These are phyloP conservation scores for Sebastes cheni DNA, from an alignment of 2,797 vertebrate species.

Conservation along the genomic window DNA sequence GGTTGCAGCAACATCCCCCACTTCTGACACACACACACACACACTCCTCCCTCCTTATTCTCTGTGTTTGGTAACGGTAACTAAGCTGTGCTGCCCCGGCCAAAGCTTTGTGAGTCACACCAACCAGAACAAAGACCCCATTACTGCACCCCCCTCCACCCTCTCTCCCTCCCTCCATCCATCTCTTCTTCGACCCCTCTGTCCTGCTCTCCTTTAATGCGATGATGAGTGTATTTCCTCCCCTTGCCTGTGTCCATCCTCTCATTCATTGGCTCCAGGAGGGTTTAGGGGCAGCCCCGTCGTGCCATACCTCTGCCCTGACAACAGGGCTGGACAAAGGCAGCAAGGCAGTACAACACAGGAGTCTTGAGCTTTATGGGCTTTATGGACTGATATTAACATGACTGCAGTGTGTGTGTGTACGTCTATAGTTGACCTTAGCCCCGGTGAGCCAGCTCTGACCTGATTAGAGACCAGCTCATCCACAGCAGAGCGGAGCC, in stretches of 20 bases:
- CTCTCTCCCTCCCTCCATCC: conserved; percentile 17
- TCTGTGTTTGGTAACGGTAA: conserved; percentile 74
- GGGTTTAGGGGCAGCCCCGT: conserved; percentile 63
- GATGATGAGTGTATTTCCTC: conserved; percentile 77
- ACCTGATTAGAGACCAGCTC: conserved; percentile 32
- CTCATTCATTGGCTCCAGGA: conserved; percentile 64
- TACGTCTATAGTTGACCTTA: conserved; percentile 28
- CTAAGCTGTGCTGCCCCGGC: conserved; percentile 59
- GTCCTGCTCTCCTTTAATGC: conserved; percentile 56
- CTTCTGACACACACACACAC: background rate
- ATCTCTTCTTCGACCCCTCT: conserved; percentile 41
- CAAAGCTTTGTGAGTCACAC: conserved; percentile 71
- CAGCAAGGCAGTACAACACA: conserved; percentile 42
- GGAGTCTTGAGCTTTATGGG: conserved; percentile 44
- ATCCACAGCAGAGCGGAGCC: background rate
- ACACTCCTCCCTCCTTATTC: conserved; percentile 27
- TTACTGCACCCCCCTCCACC: conserved; percentile 52
- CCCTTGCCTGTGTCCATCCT: conserved; percentile 63
- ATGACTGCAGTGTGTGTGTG: conserved; percentile 25
- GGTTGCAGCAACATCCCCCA: background rate
- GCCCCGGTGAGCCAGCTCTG: conserved; percentile 5
- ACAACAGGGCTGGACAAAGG: conserved; percentile 76
- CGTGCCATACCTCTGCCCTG: conserved; percentile 69
- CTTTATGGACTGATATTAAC: conserved; percentile 69
- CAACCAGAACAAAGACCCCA: conserved; percentile 78